Evolutionary conservation across 1,140 invertebrate species (phyloP).

Genomic region (Drosophila saltans): DNA sequence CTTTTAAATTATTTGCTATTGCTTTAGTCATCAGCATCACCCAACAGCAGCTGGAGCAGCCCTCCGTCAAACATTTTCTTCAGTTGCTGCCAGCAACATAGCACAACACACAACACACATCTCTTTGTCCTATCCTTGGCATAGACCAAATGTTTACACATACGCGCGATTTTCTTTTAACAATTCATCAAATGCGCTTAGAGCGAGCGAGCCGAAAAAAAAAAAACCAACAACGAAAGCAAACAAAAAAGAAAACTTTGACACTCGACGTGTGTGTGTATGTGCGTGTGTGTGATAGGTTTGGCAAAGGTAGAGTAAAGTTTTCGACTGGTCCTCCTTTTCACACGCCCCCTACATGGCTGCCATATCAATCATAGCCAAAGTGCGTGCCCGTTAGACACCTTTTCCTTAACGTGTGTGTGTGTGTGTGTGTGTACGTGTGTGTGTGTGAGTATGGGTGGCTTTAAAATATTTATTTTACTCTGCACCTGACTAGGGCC

Average conservation of each 20-base stretch:
- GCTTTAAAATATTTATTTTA: constrained; percentile 78
- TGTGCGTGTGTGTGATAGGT: constrained; percentile 3
- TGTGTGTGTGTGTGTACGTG: neutral
- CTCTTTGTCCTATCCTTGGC: constrained; percentile 41
- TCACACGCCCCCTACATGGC: constrained; percentile 17
- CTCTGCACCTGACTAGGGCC: constrained; percentile 35
- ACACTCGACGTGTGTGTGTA: constrained; percentile 66
- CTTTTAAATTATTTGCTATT: constrained; percentile 3
- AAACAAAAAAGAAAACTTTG: constrained; percentile 57
- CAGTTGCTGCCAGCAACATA: constrained; percentile 32
- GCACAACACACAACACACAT: constrained; percentile 4
- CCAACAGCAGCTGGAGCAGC: constrained; percentile 45
- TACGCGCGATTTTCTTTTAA: constrained; percentile 80
- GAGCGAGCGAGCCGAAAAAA: constrained; percentile 61
- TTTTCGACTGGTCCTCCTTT: constrained; percentile 46
- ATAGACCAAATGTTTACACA: constrained; percentile 78
- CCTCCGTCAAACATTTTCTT: constrained; percentile 38
- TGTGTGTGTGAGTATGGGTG: constrained; percentile 11
- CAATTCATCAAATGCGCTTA: constrained; percentile 80
- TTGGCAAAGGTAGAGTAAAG: constrained; percentile 38
- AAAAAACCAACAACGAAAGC: constrained; percentile 14
- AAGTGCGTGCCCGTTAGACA: constrained; percentile 60
- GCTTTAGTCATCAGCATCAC: constrained; percentile 44
- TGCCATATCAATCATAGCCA: constrained; percentile 76
- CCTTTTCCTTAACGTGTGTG: constrained; percentile 28